Conservation (phyloP, 1,140 invertebrate genomes). For the Drosophila micromelanica region DNA sequence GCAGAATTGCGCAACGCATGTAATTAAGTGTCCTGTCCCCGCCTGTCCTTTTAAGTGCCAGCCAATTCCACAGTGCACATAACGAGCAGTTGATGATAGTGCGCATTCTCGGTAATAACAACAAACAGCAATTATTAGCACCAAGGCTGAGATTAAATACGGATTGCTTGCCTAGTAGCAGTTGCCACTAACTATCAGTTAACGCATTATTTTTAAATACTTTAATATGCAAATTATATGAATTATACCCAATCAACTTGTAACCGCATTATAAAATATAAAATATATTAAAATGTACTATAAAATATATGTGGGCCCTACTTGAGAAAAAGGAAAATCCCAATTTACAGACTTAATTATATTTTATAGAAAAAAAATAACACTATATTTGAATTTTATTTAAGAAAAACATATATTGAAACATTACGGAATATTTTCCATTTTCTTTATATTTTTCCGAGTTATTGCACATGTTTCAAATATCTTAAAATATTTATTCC, state of each 20-base stretch:
- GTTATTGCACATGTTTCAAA: too few species aligned
- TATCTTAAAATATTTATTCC: too few species aligned
- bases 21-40: slow-evolving; percentile 72
- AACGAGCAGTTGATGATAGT: slow-evolving; percentile 59
- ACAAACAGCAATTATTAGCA: slow-evolving; percentile 27
- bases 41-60: slow-evolving; percentile 68
- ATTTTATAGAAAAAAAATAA: too few species aligned
- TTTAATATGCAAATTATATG: not conserved
- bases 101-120: slow-evolving; percentile 22
- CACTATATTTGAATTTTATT: too few species aligned
- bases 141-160: not conserved
- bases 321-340: too few species aligned
- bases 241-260: not conserved
- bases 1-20: slow-evolving; percentile 51
- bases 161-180: not conserved
- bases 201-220: not conserved
- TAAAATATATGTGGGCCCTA: too few species aligned
- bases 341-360: too few species aligned
- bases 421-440: too few species aligned
- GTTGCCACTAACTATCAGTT: not conserved
- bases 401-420: too few species aligned
- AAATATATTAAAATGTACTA: too few species aligned
- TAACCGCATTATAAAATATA: too few species aligned
- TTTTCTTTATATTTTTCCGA: too few species aligned
- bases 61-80: slow-evolving; percentile 37